Evolutionary conservation across 2,888 invertebrate species (phyloP).

Genomic region (Leptinotarsa rubiginosa): DNA sequence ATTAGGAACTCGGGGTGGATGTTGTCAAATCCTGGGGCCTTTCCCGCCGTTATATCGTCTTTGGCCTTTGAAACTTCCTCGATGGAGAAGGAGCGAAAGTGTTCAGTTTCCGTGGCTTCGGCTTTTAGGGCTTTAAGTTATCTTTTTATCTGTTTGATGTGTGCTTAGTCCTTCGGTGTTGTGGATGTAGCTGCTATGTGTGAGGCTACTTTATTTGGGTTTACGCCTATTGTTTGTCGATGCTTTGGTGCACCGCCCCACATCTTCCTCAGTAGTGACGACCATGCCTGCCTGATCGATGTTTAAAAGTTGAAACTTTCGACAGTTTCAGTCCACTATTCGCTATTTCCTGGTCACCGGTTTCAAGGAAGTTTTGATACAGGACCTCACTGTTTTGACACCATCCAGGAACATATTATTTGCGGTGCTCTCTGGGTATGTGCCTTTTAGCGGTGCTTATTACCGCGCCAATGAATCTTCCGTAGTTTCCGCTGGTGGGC

Average conservation of each 20-base stretch:
- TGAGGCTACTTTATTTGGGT: constrained; percentile 3
- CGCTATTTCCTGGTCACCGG: too few species aligned
- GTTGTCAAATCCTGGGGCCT: neutral
- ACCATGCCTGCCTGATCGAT: neutral
- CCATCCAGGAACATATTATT: neutral
- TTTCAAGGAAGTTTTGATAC: too few species aligned
- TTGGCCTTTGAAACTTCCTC: constrained; percentile 25
- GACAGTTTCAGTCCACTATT: too few species aligned
- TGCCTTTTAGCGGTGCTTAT: too few species aligned
- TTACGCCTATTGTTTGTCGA: neutral
- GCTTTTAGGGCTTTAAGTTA: constrained; percentile 17
- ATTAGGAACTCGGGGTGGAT: too few species aligned
- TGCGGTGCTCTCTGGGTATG: neutral
- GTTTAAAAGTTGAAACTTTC: too few species aligned
- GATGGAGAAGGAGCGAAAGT: constrained; percentile 21
- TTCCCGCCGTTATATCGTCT: constrained; percentile 21
- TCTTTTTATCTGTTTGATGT: constrained; percentile 1
- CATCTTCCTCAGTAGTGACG: neutral
- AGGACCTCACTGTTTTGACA: too few species aligned
- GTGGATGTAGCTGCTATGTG: neutral
- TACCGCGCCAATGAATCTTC: too few species aligned
- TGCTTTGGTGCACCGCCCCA: constrained; percentile 11
- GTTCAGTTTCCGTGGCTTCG: constrained; percentile 24
- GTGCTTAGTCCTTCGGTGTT: constrained; percentile 4
- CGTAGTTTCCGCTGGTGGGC: neutral